Evolutionary conservation across 1,140 invertebrate species (phyloP).

Genomic region (Diuraphis noxia): DNA sequence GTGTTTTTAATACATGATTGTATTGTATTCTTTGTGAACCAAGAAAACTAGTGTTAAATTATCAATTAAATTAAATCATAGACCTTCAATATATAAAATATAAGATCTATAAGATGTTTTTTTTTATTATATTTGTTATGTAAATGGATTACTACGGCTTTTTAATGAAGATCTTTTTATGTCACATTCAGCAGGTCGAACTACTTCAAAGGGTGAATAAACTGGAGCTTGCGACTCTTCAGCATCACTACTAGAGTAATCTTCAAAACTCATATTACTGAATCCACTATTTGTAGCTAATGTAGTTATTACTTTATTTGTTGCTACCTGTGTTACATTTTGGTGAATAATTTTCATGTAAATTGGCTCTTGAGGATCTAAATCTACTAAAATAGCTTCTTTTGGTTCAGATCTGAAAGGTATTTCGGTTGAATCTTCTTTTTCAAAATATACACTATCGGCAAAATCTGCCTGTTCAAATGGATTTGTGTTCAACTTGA

Average conservation of each 20-base stretch:
- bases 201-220: slow-evolving; percentile 67
- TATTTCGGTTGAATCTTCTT: slow-evolving; percentile 48
- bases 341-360: slow-evolving; percentile 56
- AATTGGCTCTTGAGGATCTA: slow-evolving; percentile 57
- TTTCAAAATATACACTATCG: slow-evolving; percentile 53
- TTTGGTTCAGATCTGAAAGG: slow-evolving; percentile 46
- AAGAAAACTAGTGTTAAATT: slow-evolving; percentile 8
- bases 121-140: slow-evolving; percentile 59
- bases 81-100: not conserved
- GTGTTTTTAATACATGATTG: slow-evolving; percentile 21
- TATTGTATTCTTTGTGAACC: slow-evolving; percentile 25
- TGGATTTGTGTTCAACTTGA: slow-evolving; percentile 61
- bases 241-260: slow-evolving; percentile 71
- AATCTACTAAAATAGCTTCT: slow-evolving; percentile 56
- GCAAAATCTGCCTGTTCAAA: slow-evolving; percentile 54
- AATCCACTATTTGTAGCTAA: slow-evolving; percentile 63
- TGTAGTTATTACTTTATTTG: slow-evolving; percentile 38
- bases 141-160: slow-evolving; percentile 71
- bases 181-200: slow-evolving; percentile 64
- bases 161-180: slow-evolving; percentile 70
- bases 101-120: not conserved
- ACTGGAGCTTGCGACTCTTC: slow-evolving; percentile 56
- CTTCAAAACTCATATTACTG: slow-evolving; percentile 80
- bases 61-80: not conserved
- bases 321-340: slow-evolving; percentile 57